phyloP scores from a whole-genome alignment of 2,888 invertebrate genomes.

The Aspidapion aeneum region DNA sequence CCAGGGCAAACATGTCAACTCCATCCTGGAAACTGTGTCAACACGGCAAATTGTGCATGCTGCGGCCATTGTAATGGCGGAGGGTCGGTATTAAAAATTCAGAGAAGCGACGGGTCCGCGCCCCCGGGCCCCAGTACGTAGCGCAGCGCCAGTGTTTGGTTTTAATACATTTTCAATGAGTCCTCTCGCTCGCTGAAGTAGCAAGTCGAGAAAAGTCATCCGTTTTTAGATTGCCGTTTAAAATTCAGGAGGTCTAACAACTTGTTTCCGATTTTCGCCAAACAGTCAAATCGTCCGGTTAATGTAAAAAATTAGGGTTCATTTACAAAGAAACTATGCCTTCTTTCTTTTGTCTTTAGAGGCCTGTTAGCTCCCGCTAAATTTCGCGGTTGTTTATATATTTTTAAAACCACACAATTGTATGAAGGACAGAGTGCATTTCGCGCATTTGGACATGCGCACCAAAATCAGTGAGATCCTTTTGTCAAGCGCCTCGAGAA shows the following conservation, averaged over 20 bases:
- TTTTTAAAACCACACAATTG: no score
- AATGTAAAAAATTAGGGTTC: no score
- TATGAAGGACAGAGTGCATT: no score
- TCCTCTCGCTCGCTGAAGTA: slow-evolving; percentile 30
- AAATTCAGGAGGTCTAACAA: background rate
- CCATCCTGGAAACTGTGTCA: slow-evolving; percentile 48
- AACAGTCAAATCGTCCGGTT: no score
- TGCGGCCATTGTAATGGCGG: slow-evolving; percentile 41
- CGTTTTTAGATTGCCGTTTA: slow-evolving; percentile 22
- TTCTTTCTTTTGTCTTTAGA: no score
- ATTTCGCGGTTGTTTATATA: no score
- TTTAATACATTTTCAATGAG: slow-evolving; percentile 50
- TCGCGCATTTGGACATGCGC: no score
- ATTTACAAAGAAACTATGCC: no score
- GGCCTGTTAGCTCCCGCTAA: no score
- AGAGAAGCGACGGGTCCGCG: slow-evolving; percentile 4
- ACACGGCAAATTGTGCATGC: slow-evolving; percentile 50
- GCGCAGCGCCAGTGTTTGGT: slow-evolving; percentile 41
- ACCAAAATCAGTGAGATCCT: no score
- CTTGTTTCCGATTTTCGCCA: background rate
- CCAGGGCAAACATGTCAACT: slow-evolving; percentile 33
- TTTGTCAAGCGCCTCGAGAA: no score
- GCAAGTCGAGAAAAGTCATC: slow-evolving; percentile 24
- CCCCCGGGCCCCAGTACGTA: slow-evolving; percentile 6
- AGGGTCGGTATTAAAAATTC: slow-evolving; percentile 1